These are phyloP conservation scores for Saguinus imperator DNA, from an alignment of 2,113 vertebrate genomes.

Conservation along the genomic window DNA sequence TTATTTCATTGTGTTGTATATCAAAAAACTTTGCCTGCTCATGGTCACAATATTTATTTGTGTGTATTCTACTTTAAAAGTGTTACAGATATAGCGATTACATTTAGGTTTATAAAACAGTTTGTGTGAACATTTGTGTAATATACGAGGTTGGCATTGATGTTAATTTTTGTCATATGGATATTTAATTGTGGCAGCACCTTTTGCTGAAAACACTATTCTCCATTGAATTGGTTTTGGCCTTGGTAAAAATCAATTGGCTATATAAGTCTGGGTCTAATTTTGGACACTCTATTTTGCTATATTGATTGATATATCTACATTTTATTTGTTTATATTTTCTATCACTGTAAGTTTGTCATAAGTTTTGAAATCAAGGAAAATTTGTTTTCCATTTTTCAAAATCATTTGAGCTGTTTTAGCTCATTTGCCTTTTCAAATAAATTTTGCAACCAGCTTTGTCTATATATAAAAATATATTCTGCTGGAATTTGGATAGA, in stretches of 20 bases:
- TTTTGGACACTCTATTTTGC: neutral
- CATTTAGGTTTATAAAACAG: neutral
- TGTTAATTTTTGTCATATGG: neutral
- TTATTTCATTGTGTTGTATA: neutral
- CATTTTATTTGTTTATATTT: neutral
- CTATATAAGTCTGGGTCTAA: neutral
- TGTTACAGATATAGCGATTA: neutral
- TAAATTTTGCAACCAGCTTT: neutral
- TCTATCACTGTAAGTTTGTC: neutral
- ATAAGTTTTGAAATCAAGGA: neutral
- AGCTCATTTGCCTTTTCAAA: neutral
- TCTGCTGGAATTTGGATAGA: neutral
- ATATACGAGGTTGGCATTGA: neutral
- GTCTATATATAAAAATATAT: neutral
- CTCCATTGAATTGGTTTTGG: neutral
- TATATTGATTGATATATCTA: neutral
- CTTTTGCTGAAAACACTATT: neutral
- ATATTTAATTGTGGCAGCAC: neutral
- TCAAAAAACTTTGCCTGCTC: neutral
- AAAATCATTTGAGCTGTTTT: neutral
- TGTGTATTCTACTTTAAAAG: neutral
- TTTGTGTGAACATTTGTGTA: neutral
- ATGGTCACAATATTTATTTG: neutral
- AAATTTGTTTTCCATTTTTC: neutral
- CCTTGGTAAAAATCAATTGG: neutral